These are phyloP conservation scores for Rhinolophus sinicus DNA, from an alignment of 2,113 vertebrate genomes.

Conservation along the genomic window DNA sequence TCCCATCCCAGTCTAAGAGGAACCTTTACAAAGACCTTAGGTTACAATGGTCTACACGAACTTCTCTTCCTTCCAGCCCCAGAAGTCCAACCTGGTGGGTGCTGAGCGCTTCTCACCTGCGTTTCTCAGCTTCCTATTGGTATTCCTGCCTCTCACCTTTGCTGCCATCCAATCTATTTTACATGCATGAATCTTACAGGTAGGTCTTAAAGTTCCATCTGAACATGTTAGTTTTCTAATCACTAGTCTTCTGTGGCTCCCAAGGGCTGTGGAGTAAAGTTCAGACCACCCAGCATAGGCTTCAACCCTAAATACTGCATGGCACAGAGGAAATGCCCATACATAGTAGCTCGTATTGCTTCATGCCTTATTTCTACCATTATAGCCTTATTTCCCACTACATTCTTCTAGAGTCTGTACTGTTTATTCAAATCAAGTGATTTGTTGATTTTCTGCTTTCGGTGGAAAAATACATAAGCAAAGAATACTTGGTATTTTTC, in stretches of 20 bases:
- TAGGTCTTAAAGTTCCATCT: not conserved
- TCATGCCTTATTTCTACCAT: not conserved
- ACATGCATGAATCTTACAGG: not conserved
- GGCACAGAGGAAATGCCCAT: not conserved
- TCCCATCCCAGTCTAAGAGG: not conserved
- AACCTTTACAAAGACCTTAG: not conserved
- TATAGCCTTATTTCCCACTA: not conserved
- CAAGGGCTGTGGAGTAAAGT: not conserved
- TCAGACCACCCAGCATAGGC: not conserved
- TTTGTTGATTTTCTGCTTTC: constrained; percentile 45
- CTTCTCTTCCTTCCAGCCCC: not conserved
- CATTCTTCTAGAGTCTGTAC: not conserved
- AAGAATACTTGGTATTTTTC: not conserved
- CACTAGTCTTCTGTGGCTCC: not conserved
- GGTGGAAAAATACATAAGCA: not conserved
- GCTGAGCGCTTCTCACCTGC: not conserved
- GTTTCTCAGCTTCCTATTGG: not conserved
- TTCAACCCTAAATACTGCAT: not conserved
- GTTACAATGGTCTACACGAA: not conserved
- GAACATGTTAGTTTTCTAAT: not conserved
- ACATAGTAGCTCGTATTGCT: not conserved
- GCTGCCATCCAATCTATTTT: not conserved
- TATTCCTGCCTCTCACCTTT: not conserved
- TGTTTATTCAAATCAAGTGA: not conserved
- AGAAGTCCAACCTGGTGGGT: not conserved